Evolutionary conservation across 2,113 vertebrate genomes (phyloP), one percentile per base, ranked within the genome.

Genomic region (Corythornis madagascariensis): DNA sequence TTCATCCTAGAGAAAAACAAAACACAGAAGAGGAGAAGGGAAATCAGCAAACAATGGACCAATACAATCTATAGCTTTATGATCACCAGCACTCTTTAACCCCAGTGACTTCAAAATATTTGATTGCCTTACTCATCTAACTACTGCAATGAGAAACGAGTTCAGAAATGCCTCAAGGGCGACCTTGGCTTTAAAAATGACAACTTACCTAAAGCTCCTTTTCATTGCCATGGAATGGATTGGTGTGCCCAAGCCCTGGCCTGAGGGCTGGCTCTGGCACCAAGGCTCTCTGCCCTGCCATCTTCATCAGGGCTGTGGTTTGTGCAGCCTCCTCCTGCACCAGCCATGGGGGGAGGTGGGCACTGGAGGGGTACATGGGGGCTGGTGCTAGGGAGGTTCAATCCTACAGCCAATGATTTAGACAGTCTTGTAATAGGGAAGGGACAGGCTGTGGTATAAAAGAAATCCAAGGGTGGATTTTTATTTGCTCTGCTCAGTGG

Each of bases 1-100:
- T 91, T 99, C 99, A 92, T 99, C 99, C 99, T 99, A 73, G 88
- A 69, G 18, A 15, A 5, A n/a, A 73, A 45, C 26, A 61, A 28
- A 16, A 29, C 20, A 26, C 42, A 24, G 15, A 28, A 43, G 55
- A 60, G 73, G 2, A 29, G 61, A 55, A 77, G 60, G 40, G 73
- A 21, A 22, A 64, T 83, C 70, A 85, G 45, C 25, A 33, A 86
- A 40, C 11, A 50, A 31, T 4, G 19, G 22, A 33, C 19, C n/a
- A 75, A 4, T 31, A 45, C 6, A 29, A 76, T 16, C 19, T 9
- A 16, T 9, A 47, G 5, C 59, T 86, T 67, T 3, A 77, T 17
- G 17, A 61, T 67, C 65, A 72, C 25, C 22, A 69, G 55, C 16
- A 53, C 35, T 73, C 22, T 52, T 55, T 67, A 74, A 67, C 38